Evolutionary conservation across 2,113 vertebrate genomes (phyloP).

Genomic region (Sakesphorus luctuosus): DNA sequence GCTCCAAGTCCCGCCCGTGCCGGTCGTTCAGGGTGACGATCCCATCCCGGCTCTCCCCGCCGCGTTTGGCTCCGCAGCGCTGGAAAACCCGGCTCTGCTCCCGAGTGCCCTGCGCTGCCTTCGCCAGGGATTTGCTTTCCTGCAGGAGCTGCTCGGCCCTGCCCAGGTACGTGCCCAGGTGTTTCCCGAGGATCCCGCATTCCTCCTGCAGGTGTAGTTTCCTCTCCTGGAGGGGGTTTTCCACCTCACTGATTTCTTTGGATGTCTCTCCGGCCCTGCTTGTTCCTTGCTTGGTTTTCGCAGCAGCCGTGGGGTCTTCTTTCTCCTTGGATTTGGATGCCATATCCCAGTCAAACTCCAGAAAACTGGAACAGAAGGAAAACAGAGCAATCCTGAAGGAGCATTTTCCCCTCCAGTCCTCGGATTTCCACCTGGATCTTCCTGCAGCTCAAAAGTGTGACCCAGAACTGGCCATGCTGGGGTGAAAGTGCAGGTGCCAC

Average conservation of each 20-base stretch:
- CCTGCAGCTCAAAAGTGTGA: background rate
- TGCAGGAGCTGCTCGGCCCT: background rate
- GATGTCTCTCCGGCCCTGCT: background rate
- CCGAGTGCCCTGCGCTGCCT: background rate
- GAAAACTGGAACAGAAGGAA: background rate
- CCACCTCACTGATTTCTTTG: fast-evolving
- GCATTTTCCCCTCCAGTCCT: background rate
- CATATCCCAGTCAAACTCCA: background rate
- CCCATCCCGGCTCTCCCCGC: background rate
- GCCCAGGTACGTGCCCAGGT: background rate
- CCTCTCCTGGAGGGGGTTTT: fast-evolving
- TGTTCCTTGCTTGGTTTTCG: background rate
- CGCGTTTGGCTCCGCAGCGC: background rate
- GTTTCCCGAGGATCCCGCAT: background rate
- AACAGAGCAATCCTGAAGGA: background rate
- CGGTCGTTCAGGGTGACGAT: background rate
- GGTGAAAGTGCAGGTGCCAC: fast-evolving
- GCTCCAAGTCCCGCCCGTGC: background rate
- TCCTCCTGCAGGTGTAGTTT: background rate
- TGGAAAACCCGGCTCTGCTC: background rate
- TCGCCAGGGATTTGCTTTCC: background rate
- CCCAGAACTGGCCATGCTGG: background rate
- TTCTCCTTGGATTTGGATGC: background rate
- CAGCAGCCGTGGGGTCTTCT: background rate
- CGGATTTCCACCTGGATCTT: background rate